Base-by-base conservation (phyloP, 1,140 invertebrate genomes). In the Solenopsis invicta region DNA sequence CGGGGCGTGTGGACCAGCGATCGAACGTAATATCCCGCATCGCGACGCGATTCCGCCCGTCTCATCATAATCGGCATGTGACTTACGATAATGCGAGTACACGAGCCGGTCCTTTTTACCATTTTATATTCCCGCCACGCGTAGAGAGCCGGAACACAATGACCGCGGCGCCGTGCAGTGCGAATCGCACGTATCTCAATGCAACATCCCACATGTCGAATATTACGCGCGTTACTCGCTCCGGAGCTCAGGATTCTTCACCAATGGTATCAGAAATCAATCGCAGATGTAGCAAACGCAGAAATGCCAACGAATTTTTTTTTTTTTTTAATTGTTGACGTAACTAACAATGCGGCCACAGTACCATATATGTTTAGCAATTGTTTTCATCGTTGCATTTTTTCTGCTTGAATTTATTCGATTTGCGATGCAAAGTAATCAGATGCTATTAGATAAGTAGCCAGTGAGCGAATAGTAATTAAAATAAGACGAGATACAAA, bases 131-230 rank as follows among this genome's bases (percentile, higher is more conserved):
- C 61, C 12, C 4, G 24, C 54, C 21, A 48, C 29, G 24, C 48
- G 80, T 45, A 85, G 71, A 85, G 76, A 80, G 78, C 56, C 21
- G 45, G 52, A 54, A 64, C 13, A 90, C 78, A 89, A 89, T 88
- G 77, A 71, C 41, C 29, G n/a, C 24, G 85, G 72, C 59, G 54
- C 59, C 54, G 54, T 12, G 75, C 82, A 80, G 54, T 12, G 75
- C 82, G 86, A 90, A 71, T 88, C 75, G 86, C 18, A 41, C 80
- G 75, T 90, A 88, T 90, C 78, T 90, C 74, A 90, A 34, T 41
- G 37, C 54, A 34, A 61, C 90, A 50, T 88, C 89, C 89, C 87
- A 91, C 90, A 81, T 90, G 86, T 88, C 89, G 89, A 90, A 88
- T 77, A 77, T 75, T 62, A 77, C 48, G 64, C 87, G 64, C 59